These are phyloP conservation scores for Telmatochromis sp. DNA, from an alignment of 2,113 vertebrate genomes.

Conservation along the genomic window DNA sequence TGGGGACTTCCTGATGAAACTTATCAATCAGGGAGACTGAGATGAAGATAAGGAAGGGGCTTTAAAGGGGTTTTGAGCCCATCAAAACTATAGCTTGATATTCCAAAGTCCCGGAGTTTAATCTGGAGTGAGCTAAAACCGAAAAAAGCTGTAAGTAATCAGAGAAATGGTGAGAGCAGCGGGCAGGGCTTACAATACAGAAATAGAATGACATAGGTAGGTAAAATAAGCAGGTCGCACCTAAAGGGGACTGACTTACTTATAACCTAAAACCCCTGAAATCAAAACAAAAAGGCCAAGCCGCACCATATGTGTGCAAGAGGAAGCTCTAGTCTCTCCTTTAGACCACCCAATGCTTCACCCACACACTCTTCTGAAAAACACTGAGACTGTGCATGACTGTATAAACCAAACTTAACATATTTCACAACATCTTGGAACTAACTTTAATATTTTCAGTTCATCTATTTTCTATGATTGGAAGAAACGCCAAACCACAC, in stretches of 20 bases:
- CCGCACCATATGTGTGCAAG: slow-evolving; percentile 72
- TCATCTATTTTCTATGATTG: slow-evolving; percentile 37
- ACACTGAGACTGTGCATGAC: slow-evolving; percentile 40
- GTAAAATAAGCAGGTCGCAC: slow-evolving; percentile 75
- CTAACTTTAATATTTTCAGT: slow-evolving; percentile 18
- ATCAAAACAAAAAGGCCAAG: slow-evolving; percentile 73
- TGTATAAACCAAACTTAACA: slow-evolving; percentile 25
- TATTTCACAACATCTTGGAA: slow-evolving; percentile 32
- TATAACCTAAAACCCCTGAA: slow-evolving; percentile 72
- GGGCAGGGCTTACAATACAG: slow-evolving; percentile 9
- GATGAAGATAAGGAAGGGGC: neutral
- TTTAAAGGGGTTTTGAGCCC: neutral
- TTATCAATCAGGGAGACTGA: slow-evolving; percentile 20
- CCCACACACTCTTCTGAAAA: slow-evolving; percentile 68
- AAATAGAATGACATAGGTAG: slow-evolving; percentile 69
- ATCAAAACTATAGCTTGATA: neutral
- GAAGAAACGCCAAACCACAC: slow-evolving; percentile 27
- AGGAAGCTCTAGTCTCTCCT: slow-evolving; percentile 61
- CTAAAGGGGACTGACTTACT: slow-evolving; percentile 73
- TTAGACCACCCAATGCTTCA: slow-evolving; percentile 74
- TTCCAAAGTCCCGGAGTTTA: neutral
- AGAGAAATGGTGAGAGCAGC: neutral
- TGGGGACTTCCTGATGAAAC: slow-evolving; percentile 40
- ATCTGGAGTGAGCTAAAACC: neutral
- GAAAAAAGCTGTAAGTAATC: slow-evolving; percentile 28